Evolutionary conservation across 2,888 invertebrate species (phyloP).

Genomic region (Idaea straminata): DNA sequence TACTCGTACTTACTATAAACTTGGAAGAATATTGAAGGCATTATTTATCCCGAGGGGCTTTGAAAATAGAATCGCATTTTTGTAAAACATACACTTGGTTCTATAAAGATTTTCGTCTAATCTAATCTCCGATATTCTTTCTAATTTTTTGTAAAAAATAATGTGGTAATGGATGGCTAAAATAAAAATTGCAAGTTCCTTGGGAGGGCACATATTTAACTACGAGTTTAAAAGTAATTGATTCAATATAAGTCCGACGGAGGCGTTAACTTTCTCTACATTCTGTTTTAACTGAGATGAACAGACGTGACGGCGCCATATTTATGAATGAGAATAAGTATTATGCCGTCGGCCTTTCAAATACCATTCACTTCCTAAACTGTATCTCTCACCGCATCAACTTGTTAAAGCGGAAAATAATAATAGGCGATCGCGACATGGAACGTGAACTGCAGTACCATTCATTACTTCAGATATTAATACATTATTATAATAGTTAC

Average conservation of each 20-base stretch:
- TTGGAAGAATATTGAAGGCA: constrained; percentile 2
- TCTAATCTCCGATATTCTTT: too few species aligned
- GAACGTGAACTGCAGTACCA: not conserved
- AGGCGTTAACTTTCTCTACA: constrained; percentile 40
- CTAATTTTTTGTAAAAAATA: too few species aligned
- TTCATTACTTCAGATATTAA: too few species aligned
- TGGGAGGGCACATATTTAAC: too few species aligned
- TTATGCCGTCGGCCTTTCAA: constrained; percentile 15
- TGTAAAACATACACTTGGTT: too few species aligned
- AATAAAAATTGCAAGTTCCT: too few species aligned
- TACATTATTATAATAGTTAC: not conserved
- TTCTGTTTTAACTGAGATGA: constrained; percentile 1
- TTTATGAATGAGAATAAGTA: constrained; percentile 52
- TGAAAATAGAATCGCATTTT: too few species aligned
- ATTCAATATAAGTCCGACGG: not conserved
- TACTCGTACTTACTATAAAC: constrained; percentile 2
- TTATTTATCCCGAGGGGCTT: not conserved
- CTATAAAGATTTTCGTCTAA: too few species aligned
- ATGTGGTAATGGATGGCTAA: too few species aligned
- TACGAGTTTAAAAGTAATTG: not conserved
- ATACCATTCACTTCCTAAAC: constrained; percentile 1
- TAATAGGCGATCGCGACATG: not conserved
- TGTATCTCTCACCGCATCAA: constrained; percentile 9
- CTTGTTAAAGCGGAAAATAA: constrained; percentile 7
- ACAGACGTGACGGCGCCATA: constrained; percentile 58